Base-by-base conservation (phyloP, 2,888 invertebrate species). In the Tetheella fluctuosa region DNA sequence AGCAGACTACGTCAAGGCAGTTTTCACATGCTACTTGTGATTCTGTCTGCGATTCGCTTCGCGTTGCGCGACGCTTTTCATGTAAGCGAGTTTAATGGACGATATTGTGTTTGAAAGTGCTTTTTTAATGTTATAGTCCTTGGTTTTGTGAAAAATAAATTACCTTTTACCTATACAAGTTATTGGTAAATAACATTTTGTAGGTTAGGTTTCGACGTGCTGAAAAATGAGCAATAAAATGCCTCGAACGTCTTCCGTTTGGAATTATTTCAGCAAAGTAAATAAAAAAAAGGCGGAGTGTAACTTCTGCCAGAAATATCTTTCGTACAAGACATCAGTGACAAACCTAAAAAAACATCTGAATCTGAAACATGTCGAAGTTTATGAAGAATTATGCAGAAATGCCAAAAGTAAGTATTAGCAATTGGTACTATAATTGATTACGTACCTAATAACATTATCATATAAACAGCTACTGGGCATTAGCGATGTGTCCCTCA, bases 311-410 rank as follows among this genome's bases (percentile, higher is more conserved):
- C 30, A 20, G 0, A 68, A 66, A 5, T 8, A 30, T n/a, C 55
- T 69, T 8, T 67, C 61, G 1, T 71, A 68, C 39, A 66, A 48
- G 52, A 59, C 68, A 1, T 70, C 70, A 0, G 58, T 59, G 52
- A 61, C 62, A 42, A 71, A 73, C 60, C 64, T 70, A 17, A 68
- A 71, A 70, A 10, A 17, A 0, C 76, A 73, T 61, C 54, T 74
- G 20, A 52, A 20, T 13, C 59, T 23, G 10, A 61, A 59, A 34
- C 73, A 73, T 55, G 34, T 25, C 0, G 52, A 67, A 39, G 28
- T 30, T 5, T 53, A 60, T 10, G 34, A 52, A 12, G 52, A 52
- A 52, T 23, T 52, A 8, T 39, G n/a, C 13, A 17, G 1, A 8
- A 6, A 25, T n/a, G 23, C 23, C 20, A 4, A 12, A 20, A 20